Evolutionary conservation across 2,888 invertebrate species (phyloP).

Genomic region (Capitulum mitella): DNA sequence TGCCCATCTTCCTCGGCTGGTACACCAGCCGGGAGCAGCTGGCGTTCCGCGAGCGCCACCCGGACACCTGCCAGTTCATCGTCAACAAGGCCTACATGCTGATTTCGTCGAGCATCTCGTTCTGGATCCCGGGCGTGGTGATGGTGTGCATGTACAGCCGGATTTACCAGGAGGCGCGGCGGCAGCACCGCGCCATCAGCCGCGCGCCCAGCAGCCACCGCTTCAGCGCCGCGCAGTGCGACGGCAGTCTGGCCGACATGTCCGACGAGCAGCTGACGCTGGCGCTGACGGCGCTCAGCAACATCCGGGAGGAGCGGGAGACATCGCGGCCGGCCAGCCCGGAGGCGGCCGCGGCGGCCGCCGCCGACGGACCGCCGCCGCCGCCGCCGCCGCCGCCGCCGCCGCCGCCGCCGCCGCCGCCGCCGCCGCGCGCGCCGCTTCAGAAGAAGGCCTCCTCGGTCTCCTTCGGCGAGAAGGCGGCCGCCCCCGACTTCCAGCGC

Average conservation of each 20-base stretch:
- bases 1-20: constrained; percentile 51
- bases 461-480: neutral
- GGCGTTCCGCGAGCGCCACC: constrained; percentile 47
- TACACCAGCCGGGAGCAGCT: constrained; percentile 42
- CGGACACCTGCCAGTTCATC: constrained; percentile 32
- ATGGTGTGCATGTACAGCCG: constrained; percentile 42
- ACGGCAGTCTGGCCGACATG: neutral
- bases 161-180: constrained; percentile 76
- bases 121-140: constrained; percentile 36
- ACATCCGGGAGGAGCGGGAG: constrained; percentile 10
- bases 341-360: neutral
- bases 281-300: constrained; percentile 3
- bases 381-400: neutral
- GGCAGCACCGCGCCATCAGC: constrained; percentile 33
- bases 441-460: neutral
- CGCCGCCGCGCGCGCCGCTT: neutral
- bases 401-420: neutral
- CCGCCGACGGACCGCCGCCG: neutral
- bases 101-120: constrained; percentile 35
- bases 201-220: neutral
- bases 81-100: constrained; percentile 35
- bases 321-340: neutral
- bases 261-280: neutral
- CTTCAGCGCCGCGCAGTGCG: neutral
- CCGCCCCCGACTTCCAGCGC: neutral